phyloP scores from a whole-genome alignment of 2,888 invertebrate species.

The Lysandra coridon region DNA sequence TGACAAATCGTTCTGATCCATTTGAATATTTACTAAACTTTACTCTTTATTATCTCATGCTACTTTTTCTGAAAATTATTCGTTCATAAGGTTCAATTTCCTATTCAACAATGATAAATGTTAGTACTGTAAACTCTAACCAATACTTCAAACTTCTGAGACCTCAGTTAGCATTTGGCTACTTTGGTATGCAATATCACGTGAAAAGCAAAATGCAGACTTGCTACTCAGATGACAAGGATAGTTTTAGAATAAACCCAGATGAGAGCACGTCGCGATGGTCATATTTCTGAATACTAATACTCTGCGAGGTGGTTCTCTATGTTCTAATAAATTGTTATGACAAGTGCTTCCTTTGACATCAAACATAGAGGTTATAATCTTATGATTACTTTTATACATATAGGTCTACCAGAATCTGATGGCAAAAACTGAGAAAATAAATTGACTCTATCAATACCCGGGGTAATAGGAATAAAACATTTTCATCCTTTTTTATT shows the following conservation, averaged over 20 bases:
- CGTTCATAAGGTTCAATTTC: not conserved
- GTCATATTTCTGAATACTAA: constrained; percentile 10
- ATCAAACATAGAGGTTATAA: too few species aligned
- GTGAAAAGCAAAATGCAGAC: not conserved
- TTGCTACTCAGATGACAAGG: not conserved
- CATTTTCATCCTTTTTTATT: too few species aligned
- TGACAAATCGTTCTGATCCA: too few species aligned
- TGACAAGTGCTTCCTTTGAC: not conserved
- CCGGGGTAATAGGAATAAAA: too few species aligned
- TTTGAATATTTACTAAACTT: too few species aligned
- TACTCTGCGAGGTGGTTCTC: not conserved
- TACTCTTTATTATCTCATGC: not conserved
- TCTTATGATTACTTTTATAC: too few species aligned
- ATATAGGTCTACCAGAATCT: too few species aligned
- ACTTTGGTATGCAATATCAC: not conserved
- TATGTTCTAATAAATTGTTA: not conserved
- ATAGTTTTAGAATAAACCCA: constrained; percentile 1
- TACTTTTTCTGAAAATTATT: not conserved
- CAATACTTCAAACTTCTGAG: not conserved
- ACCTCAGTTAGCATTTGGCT: constrained; percentile 15
- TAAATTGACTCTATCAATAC: too few species aligned
- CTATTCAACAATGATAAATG: not conserved
- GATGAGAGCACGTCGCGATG: not conserved
- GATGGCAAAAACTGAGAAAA: too few species aligned
- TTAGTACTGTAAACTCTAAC: not conserved